Evolutionary conservation across 1,140 invertebrate genomes (phyloP), one percentile per base, ranked within the genome.

Genomic region (Euwallacea fornicatus): DNA sequence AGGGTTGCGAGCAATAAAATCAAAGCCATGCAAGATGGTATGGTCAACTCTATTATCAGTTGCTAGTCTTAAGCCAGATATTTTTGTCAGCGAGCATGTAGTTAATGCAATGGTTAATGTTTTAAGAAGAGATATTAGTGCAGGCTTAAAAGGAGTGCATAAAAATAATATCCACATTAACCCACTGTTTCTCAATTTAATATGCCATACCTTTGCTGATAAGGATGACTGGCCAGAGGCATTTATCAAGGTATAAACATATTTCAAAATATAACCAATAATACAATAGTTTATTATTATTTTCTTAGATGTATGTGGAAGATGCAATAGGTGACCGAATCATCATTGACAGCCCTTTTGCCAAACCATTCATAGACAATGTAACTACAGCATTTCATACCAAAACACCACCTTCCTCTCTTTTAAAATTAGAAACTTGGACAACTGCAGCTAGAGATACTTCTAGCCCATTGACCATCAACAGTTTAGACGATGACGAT

Each of bases 311-410:
- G 0, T 98, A 95, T 80, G 89, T 98, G 66, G 96, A 99, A 78
- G 97, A 99, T 85, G 93, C 95, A 4, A 81, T 96, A 0, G 93
- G 93, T 60, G 96, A 98, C 77, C 83, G 96, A 61, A 86, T 93
- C 64, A 98, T 96, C 95, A 93, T 98, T 7, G 96, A 98, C 79
- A 89, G 92, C 76, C 88, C 94, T 8, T 92, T 95, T 80, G 98
- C 95, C 81, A 92, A 93, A 80, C 89, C 89, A 42, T 94, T 98
- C 83, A 92, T 97, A 0, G 95, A 97, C 74, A 98, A 98, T 81
- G 93, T 99, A 66, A 82, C 91, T 50, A 93, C 91, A 0, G 94
- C 93, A 8, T 96, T 98, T 81, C 90, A 89, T 60, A 98, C 96
- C 0, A 90, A 91, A 73, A 82, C 88, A 54, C 92, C 93, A 0